phyloP scores from a whole-genome alignment of 2,113 vertebrate genomes.

The Bettongia penicillata region DNA sequence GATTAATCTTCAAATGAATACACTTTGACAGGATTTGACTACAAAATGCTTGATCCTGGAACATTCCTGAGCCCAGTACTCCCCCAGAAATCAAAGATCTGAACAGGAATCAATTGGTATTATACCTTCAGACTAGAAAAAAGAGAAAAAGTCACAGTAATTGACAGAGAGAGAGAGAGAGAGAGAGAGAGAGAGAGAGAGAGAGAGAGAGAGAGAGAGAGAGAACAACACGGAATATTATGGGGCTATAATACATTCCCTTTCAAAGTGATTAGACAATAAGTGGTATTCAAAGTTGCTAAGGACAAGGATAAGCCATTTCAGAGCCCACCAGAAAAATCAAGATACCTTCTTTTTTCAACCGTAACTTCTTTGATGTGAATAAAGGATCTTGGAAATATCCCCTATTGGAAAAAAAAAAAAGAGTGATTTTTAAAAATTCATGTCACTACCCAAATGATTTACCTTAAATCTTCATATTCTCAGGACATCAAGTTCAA shows the following conservation, averaged over 20 bases:
- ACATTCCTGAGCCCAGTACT: background rate
- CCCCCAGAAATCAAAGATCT: slow-evolving; percentile 24
- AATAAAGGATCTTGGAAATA: slow-evolving; percentile 94
- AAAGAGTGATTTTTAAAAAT: background rate
- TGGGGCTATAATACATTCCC: background rate
- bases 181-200: background rate
- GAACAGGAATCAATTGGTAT: background rate
- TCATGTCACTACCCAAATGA: slow-evolving; percentile 2
- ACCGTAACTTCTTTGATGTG: slow-evolving; percentile 90
- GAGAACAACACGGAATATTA: background rate
- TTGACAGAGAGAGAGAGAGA: background rate
- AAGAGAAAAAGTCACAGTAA: slow-evolving; percentile 5
- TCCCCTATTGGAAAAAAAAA: slow-evolving; percentile 86
- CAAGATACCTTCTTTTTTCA: slow-evolving; percentile 91
- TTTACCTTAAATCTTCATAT: background rate
- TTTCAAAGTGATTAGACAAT: background rate
- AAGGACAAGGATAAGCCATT: background rate
- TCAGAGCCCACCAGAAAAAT: background rate
- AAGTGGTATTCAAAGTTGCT: background rate
- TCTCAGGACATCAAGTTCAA: background rate
- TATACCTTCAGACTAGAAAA: background rate
- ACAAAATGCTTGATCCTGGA: slow-evolving; percentile 47
- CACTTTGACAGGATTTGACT: slow-evolving; percentile 35
- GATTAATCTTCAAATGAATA: slow-evolving; percentile 43
- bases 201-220: background rate